These are phyloP conservation scores for Esox lucius DNA, from an alignment of 2,797 vertebrate species.

Conservation along the genomic window DNA sequence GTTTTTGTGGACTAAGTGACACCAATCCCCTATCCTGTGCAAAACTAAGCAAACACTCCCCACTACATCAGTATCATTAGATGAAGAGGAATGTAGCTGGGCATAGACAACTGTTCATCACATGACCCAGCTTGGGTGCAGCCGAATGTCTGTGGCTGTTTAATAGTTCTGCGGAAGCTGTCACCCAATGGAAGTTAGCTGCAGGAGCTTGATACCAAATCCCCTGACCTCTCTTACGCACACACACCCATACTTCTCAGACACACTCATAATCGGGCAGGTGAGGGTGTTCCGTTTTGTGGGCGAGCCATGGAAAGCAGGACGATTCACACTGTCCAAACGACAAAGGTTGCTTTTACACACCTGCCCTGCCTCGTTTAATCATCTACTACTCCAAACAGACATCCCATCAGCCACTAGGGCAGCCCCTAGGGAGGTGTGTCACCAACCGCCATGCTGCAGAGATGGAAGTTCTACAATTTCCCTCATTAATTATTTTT, in stretches of 20 bases:
- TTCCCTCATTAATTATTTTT: neutral
- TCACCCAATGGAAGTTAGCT: constrained; percentile 4
- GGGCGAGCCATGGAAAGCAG: constrained; percentile 62
- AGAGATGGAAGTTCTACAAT: neutral
- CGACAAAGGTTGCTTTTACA: constrained; percentile 99
- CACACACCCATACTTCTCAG: constrained; percentile 26
- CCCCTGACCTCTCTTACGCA: constrained; percentile 2
- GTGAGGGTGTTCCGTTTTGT: constrained; percentile 63
- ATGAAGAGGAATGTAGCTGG: constrained; percentile 19
- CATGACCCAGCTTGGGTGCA: constrained; percentile 29
- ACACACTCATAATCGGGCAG: constrained; percentile 41
- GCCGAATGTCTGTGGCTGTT: constrained; percentile 22
- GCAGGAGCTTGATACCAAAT: neutral
- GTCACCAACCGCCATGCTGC: neutral
- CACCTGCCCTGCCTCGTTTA: constrained; percentile 93
- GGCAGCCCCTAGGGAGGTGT: constrained; percentile 20
- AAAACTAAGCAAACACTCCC: neutral
- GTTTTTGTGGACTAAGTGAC: constrained; percentile 8
- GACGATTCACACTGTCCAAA: constrained; percentile 77
- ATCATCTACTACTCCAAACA: constrained; percentile 99
- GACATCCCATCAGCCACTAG: constrained; percentile 69
- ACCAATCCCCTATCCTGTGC: neutral
- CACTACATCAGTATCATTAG: constrained; percentile 1
- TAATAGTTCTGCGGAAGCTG: constrained; percentile 6
- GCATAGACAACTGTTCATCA: constrained; percentile 23